Percentiles rank a stretch among this genome's conserved stretches.
Evolutionary conservation across 2,888 invertebrate species (phyloP).

Genomic region (Bruchidius siliquastri): DNA sequence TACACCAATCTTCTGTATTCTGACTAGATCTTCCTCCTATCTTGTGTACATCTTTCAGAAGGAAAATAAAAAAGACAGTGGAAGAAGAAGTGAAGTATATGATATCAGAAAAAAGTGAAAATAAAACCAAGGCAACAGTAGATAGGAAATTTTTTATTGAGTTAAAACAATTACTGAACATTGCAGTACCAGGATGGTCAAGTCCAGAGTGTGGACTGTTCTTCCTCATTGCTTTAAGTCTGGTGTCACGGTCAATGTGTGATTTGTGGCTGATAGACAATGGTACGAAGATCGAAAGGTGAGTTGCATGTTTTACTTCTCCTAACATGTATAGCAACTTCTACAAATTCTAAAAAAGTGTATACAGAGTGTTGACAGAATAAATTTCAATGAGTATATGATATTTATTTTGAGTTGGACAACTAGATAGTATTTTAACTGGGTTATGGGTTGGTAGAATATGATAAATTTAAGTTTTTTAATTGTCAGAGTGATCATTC

Average conservation of each 20-base stretch:
- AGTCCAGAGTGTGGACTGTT: constrained; percentile 72
- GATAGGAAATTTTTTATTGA: constrained; percentile 71
- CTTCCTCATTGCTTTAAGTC: constrained; percentile 68
- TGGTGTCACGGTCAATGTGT: constrained; percentile 86
- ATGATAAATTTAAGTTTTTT: too few relatives aligned
- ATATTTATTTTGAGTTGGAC: too few relatives aligned
- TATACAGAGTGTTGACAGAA: too few relatives aligned
- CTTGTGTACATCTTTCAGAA: constrained; percentile 35
- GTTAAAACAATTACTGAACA: constrained; percentile 62
- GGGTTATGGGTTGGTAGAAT: too few relatives aligned
- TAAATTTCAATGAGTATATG: too few relatives aligned
- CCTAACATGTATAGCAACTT: too few relatives aligned
- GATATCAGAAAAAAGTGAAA: constrained; percentile 64
- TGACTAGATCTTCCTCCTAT: not conserved
- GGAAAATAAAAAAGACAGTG: constrained; percentile 50
- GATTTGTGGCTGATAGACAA: constrained; percentile 97
- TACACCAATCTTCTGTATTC: not conserved
- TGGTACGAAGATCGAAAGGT: constrained; percentile 90
- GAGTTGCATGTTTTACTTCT: constrained; percentile 14
- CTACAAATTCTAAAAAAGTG: too few relatives aligned
- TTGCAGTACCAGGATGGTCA: constrained; percentile 75
- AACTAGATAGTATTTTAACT: too few relatives aligned
- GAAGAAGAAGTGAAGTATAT: constrained; percentile 75
- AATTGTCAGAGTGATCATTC: too few relatives aligned
- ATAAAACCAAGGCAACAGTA: constrained; percentile 65